phyloP scores from a whole-genome alignment of 2,113 vertebrate genomes.

The Melanotaenia duboulayi region DNA sequence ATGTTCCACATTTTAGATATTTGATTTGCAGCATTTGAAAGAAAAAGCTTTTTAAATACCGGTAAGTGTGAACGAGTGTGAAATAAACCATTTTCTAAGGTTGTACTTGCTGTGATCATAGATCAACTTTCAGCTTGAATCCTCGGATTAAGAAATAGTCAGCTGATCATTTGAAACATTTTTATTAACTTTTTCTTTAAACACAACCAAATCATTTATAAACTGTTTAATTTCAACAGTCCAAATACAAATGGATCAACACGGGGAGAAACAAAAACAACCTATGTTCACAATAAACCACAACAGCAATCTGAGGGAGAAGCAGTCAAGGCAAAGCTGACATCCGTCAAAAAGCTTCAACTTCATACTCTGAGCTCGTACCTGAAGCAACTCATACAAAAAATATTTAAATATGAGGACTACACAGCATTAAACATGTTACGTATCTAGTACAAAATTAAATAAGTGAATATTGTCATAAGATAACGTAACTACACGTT shows the following conservation, averaged over 20 bases:
- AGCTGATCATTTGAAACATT: constrained; percentile 30
- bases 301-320: constrained; percentile 37
- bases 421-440: constrained; percentile 49
- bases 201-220: constrained; percentile 68
- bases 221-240: constrained; percentile 58
- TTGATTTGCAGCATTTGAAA: no score
- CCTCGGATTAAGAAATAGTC: background rate
- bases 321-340: constrained; percentile 52
- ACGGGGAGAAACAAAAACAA: constrained; percentile 42
- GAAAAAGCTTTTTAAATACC: no score
- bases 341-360: constrained; percentile 49
- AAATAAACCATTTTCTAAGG: no score
- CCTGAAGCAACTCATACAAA: constrained; percentile 66
- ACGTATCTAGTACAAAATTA: constrained; percentile 79
- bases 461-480: constrained; percentile 66
- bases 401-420: constrained; percentile 54
- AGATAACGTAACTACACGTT: constrained; percentile 43
- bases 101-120: no score
- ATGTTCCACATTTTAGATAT: no score
- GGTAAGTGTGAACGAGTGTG: no score
- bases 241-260: constrained; percentile 68
- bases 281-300: constrained; percentile 45
- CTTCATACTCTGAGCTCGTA: constrained; percentile 67
- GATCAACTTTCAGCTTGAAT: no score
- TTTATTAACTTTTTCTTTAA: constrained; percentile 73